Percentiles rank a stretch among this genome's conserved stretches.
Evolutionary conservation across 2,113 vertebrate genomes (phyloP).

Genomic region (Emydura subglobosa): DNA sequence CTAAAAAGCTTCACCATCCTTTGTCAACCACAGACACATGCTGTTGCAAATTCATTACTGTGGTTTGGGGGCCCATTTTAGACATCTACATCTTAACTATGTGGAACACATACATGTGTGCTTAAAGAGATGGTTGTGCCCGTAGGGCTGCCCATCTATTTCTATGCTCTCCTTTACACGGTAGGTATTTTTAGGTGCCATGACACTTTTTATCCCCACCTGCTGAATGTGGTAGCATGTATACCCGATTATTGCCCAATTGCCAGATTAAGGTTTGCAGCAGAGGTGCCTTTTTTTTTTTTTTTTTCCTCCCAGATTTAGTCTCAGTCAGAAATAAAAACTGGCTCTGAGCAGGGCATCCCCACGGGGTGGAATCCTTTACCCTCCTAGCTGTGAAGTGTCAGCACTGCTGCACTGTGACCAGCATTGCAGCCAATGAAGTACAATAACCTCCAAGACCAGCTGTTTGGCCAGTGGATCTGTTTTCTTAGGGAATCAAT

Average conservation of each 20-base stretch:
- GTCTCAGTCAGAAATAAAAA: not conserved
- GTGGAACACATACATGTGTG: not conserved
- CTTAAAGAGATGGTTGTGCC: not conserved
- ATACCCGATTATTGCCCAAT: not conserved
- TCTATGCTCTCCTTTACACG: not conserved
- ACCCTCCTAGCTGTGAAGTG: not conserved
- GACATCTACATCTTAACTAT: not conserved
- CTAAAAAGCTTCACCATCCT: not conserved
- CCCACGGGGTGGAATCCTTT: not conserved
- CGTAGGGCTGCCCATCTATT: not conserved
- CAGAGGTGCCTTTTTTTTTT: not conserved
- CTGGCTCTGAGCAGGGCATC: not conserved
- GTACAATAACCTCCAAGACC: not conserved
- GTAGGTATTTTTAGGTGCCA: not conserved
- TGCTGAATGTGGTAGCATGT: not conserved
- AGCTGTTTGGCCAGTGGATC: not conserved
- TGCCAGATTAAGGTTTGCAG: not conserved
- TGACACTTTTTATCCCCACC: not conserved
- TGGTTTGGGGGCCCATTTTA: not conserved
- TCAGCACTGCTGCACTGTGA: not conserved
- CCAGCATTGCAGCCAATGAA: not conserved
- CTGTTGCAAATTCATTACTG: not conserved
- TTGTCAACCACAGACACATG: not conserved
- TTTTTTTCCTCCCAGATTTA: not conserved
- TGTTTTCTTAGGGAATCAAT: not conserved